Evolutionary conservation across 2,888 invertebrate genomes (phyloP).

Genomic region (Bombylius discolor): DNA sequence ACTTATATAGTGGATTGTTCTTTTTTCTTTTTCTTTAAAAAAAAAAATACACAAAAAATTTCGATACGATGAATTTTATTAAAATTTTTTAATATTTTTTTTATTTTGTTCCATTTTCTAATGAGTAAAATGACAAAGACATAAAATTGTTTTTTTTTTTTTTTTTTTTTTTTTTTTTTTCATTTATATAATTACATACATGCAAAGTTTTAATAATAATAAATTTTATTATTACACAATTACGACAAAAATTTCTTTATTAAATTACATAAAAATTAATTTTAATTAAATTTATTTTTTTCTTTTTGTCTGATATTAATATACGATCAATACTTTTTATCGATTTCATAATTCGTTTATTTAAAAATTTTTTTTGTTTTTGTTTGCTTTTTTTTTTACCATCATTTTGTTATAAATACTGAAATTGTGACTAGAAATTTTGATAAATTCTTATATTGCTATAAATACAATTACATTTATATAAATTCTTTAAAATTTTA

Average conservation of each 20-base stretch:
- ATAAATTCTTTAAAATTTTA: too few species aligned
- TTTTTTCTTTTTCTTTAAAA: too few species aligned
- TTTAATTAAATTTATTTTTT: neutral
- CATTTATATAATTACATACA: conserved; percentile 2
- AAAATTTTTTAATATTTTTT: neutral
- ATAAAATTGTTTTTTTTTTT: neutral
- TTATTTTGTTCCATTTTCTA: neutral
- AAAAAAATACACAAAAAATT: neutral
- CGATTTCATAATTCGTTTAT: too few species aligned
- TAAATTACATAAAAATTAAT: conserved; percentile 2
- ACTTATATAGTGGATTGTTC: too few species aligned
- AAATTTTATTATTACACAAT: neutral
- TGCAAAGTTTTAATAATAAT: neutral
- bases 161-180: neutral
- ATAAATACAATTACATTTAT: too few species aligned
- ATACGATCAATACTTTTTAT: too few species aligned
- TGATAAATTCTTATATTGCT: neutral
- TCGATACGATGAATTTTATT: neutral
- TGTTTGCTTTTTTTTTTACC: neutral
- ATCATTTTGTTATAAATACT: neutral
- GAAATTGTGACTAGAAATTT: neutral
- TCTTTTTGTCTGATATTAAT: neutral
- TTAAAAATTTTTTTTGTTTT: neutral
- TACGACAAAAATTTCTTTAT: neutral
- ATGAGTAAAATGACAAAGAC: neutral